Conservation (phyloP, 2,113 vertebrate genomes). For the human (Homo sapiens) region GRCh38 chr6:157066001-157066500, state of each 20-base stretch:
- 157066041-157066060: not conserved
- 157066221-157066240: not conserved
- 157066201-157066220: not conserved
- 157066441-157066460: not conserved
- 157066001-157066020: not conserved
- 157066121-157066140: not conserved
- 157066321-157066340: not conserved
- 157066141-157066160: not conserved
- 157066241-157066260: not conserved
- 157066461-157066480: not conserved
- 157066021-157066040: not conserved
- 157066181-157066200: not conserved
- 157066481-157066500: not conserved
- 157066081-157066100: not conserved
- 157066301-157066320: not conserved
- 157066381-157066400: not conserved
- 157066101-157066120: not conserved
- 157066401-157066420: conserved; percentile 16
- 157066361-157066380: not conserved
- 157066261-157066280: not conserved
- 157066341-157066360: not conserved
- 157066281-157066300: not conserved
- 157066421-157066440: not conserved
- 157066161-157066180: not conserved
- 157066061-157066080: fast-evolving